Evolutionary conservation across 2,797 vertebrate species (phyloP).

Genomic region (Hydrophis major): DNA sequence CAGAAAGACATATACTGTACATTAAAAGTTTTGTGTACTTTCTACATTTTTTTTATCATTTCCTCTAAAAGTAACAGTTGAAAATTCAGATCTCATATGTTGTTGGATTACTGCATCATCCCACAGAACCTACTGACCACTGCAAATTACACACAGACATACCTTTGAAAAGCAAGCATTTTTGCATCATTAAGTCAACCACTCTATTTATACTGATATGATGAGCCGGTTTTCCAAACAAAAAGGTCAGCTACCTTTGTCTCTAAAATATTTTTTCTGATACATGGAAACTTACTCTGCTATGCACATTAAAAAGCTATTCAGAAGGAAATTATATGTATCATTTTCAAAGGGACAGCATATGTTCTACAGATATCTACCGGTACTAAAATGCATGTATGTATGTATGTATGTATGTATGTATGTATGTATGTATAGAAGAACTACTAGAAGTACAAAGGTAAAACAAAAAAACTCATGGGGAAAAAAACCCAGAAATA

Average conservation of each 20-base stretch:
- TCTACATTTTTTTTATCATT: neutral
- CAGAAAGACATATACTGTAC: neutral
- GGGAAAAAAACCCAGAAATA: neutral
- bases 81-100: neutral
- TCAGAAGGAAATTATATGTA: neutral
- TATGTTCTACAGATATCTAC: neutral
- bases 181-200: neutral
- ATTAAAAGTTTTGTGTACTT: neutral
- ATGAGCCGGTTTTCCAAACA: neutral
- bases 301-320: neutral
- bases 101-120: neutral
- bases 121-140: neutral
- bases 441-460: neutral
- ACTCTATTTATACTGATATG: neutral
- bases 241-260: neutral
- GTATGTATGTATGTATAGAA: neutral
- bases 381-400: neutral
- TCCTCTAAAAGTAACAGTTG: neutral
- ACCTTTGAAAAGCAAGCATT: neutral
- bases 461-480: neutral
- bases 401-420: no score
- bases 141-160: neutral
- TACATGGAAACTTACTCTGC: neutral
- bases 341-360: constrained; percentile 7
- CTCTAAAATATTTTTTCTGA: neutral